Evolutionary conservation across 2,113 vertebrate species (phyloP).

Genomic region (Cepphus grylle): DNA sequence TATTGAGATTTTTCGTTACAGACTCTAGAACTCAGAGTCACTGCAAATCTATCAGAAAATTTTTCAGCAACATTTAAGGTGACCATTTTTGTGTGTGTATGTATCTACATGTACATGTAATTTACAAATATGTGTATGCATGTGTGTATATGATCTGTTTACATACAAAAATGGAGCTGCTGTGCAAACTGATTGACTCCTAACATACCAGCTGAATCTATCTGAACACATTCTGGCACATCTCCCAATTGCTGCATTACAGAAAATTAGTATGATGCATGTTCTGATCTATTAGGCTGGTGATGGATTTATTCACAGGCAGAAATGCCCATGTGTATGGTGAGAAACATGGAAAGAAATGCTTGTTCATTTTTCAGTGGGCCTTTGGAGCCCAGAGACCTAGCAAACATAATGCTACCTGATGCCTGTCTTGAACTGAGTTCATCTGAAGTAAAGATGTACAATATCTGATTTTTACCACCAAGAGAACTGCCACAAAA

Average conservation of each 20-base stretch:
- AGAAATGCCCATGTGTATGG: background rate
- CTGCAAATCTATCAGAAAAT: background rate
- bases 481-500: background rate
- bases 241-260: background rate
- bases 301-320: constrained; percentile 5
- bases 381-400: constrained; percentile 24
- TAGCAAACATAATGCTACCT: background rate
- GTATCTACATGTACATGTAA: background rate
- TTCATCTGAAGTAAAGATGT: constrained; percentile 10
- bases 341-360: background rate
- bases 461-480: background rate
- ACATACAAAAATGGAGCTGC: background rate
- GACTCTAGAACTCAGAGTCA: background rate
- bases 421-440: background rate
- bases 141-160: background rate
- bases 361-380: background rate
- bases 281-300: constrained; percentile 1
- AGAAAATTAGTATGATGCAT: background rate
- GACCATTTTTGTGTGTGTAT: background rate
- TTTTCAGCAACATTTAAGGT: background rate
- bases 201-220: background rate
- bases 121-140: background rate
- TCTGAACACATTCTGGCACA: background rate
- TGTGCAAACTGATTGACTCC: background rate
- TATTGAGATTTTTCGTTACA: background rate